phyloP scores from a whole-genome alignment of 2,888 invertebrate species.

The Parnassius mnemosyne region DNA sequence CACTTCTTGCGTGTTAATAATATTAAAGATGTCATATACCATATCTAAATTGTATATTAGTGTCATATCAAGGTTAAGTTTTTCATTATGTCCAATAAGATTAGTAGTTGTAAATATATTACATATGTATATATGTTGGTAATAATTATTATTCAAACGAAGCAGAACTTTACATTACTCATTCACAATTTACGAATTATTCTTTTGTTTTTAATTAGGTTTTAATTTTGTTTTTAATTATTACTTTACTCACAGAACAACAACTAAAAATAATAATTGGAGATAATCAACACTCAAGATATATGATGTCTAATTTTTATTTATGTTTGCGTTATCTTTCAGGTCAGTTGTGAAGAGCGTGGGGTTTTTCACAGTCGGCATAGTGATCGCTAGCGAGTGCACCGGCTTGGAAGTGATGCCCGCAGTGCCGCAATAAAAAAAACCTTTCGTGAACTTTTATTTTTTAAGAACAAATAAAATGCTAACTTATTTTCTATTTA shows the following conservation, averaged over 20 bases:
- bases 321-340: slow-evolving; percentile 54
- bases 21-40: too few relatives aligned
- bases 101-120: background rate
- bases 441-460: slow-evolving; percentile 19
- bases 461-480: slow-evolving; percentile 44
- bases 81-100: too few relatives aligned
- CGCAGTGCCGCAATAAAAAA: slow-evolving; percentile 67
- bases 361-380: slow-evolving; percentile 87
- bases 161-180: too few relatives aligned
- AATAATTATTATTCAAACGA: too few relatives aligned
- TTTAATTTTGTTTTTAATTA: too few relatives aligned
- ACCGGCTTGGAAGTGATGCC: slow-evolving; percentile 88
- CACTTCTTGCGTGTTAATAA: too few relatives aligned
- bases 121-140: background rate
- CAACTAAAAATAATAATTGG: background rate
- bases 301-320: slow-evolving; percentile 17
- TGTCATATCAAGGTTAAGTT: too few relatives aligned
- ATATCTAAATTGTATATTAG: too few relatives aligned
- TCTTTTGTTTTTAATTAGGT: background rate
- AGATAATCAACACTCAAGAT: background rate
- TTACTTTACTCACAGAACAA: background rate
- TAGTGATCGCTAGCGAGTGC: slow-evolving; percentile 89
- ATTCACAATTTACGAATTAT: too few relatives aligned
- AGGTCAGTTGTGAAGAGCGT: slow-evolving; percentile 92
- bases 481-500: slow-evolving; percentile 64